phyloP scores from a whole-genome alignment of 1,140 invertebrate genomes.

The Hycleus phaleratus region DNA sequence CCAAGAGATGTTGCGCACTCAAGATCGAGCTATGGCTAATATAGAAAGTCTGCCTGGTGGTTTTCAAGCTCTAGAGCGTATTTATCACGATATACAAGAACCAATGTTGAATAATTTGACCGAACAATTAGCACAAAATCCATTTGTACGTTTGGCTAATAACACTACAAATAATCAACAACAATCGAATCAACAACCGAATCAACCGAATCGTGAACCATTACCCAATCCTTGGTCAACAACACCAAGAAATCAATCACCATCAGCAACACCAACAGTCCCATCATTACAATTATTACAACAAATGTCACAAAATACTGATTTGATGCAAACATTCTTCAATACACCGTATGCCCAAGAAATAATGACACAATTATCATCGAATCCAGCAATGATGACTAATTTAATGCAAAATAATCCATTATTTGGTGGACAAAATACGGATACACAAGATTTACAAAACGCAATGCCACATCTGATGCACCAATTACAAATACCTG shows the following conservation, averaged over 20 bases:
- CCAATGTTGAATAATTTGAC: constrained; percentile 94
- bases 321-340: constrained; percentile 81
- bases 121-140: constrained; percentile 74
- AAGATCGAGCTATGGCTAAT: constrained; percentile 94
- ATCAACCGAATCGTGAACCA: constrained; percentile 77
- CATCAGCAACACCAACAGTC: neutral
- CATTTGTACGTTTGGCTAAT: constrained; percentile 58
- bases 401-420: no score
- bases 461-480: constrained; percentile 81
- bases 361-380: no score
- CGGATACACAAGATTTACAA: constrained; percentile 69
- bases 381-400: no score
- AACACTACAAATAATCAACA: constrained; percentile 1
- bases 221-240: constrained; percentile 1
- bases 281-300: constrained; percentile 43
- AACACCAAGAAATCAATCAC: constrained; percentile 9
- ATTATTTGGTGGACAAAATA: constrained; percentile 48
- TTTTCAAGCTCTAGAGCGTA: constrained; percentile 91
- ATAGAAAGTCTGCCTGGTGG: constrained; percentile 88
- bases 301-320: constrained; percentile 87
- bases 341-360: constrained; percentile 63
- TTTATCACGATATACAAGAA: constrained; percentile 97
- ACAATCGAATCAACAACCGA: neutral
- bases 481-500: constrained; percentile 86
- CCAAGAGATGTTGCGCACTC: constrained; percentile 93